Conservation (phyloP, 2,888 invertebrate species). For the Apotomis betuletana region DNA sequence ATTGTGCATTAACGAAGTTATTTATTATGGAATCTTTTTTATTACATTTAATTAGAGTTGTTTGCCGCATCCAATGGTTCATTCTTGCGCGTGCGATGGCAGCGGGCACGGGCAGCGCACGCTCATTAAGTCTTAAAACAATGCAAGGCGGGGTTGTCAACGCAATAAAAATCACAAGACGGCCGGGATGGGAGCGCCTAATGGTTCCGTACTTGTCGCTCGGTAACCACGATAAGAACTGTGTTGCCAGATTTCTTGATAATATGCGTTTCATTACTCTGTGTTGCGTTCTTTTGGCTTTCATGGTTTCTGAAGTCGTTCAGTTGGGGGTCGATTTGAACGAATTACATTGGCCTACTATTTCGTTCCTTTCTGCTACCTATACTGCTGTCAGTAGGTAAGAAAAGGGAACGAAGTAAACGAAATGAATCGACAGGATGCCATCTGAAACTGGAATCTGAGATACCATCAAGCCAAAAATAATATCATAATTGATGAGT, state of each 20-base stretch:
- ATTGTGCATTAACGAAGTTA: no score
- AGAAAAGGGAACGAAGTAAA: no score
- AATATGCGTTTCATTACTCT: slow-evolving; percentile 21
- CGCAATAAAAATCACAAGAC: slow-evolving; percentile 78
- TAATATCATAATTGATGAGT: background rate
- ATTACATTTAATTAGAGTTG: slow-evolving; percentile 9
- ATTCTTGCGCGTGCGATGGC: slow-evolving; percentile 18
- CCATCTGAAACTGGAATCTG: background rate
- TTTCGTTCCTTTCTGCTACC: no score
- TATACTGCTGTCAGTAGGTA: no score
- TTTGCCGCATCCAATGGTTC: slow-evolving; percentile 23
- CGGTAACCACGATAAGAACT: slow-evolving; percentile 58
- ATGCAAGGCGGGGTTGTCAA: slow-evolving; percentile 76
- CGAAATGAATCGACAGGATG: background rate
- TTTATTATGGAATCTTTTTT: no score
- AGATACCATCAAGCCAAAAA: slow-evolving; percentile 3
- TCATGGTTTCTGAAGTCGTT: background rate
- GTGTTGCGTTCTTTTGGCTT: slow-evolving; percentile 24
- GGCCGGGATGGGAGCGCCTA: slow-evolving; percentile 77
- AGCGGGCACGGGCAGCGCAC: slow-evolving; percentile 57
- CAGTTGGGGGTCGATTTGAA: no score
- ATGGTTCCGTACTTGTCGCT: slow-evolving; percentile 58
- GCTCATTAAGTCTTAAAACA: slow-evolving; percentile 75
- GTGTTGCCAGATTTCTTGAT: slow-evolving; percentile 24
- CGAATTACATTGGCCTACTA: no score